phyloP scores from a whole-genome alignment of 2,888 invertebrate species.

The Limnephilus marmoratus region DNA sequence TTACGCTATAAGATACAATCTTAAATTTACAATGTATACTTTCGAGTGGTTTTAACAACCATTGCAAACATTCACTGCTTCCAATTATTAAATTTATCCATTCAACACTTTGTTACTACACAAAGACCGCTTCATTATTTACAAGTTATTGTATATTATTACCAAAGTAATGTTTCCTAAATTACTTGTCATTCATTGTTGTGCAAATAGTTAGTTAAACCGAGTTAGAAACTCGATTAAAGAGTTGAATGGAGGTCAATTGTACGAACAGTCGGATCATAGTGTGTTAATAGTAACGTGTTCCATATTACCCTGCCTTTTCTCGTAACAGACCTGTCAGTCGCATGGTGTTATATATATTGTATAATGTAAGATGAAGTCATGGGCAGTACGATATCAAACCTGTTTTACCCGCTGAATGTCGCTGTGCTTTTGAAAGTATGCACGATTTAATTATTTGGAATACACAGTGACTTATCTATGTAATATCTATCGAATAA shows the following conservation, averaged over 20 bases:
- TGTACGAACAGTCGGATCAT: background rate
- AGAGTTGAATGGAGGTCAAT: constrained; percentile 2
- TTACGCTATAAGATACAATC: background rate
- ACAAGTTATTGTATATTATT: background rate
- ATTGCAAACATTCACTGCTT: background rate
- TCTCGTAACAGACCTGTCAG: background rate
- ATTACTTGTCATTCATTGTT: background rate
- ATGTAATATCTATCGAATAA: too few species aligned
- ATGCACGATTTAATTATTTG: background rate
- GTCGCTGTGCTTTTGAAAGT: background rate
- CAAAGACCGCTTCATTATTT: background rate
- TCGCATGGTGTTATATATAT: background rate
- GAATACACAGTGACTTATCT: background rate
- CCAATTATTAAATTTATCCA: background rate
- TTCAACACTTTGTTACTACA: background rate
- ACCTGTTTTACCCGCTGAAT: background rate
- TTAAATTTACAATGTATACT: background rate
- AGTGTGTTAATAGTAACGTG: background rate
- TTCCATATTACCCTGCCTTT: background rate
- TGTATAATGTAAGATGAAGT: background rate
- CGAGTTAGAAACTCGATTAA: background rate
- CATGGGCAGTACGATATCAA: background rate
- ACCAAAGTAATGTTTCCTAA: background rate
- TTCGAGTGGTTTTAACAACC: background rate
- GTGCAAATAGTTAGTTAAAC: background rate